Base-by-base conservation (phyloP, 2,113 vertebrate species). In the Perognathus longimembris region DNA sequence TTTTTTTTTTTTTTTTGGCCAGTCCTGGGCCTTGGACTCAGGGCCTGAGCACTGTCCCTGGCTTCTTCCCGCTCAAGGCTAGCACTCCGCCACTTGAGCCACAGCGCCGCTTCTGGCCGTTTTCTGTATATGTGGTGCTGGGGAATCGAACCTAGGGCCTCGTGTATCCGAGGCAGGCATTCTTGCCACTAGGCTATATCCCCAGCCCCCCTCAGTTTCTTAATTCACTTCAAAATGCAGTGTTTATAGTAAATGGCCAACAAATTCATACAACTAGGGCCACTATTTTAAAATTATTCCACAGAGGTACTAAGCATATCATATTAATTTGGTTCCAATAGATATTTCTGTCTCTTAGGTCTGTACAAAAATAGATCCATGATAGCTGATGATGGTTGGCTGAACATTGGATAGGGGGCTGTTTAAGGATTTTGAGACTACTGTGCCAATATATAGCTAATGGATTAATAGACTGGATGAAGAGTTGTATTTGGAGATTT, bases 191-290 rank as follows among this genome's bases (percentile, higher is more conserved):
- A n/a, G n/a, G n/a, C n/a, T n/a, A n/a, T n/a, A n/a, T n/a, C n/a
- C n/a, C n/a, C n/a, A n/a, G n/a, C n/a, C n/a, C n/a, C n/a, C 30
- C 69, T 90, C 21, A 45, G 18, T 85, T 92, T 93, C 78, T 89
- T 84, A 85, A 79, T 88, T 22, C 21, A 84, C 63, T 24, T 40
- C 24, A 61, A 18, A 10, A 77, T 73, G 38, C 3, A 76, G 18
- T 66, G 26, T 76, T 93, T 67, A 75, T 73, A 74, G 24, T 30
- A 66, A 84, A 18, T 15, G 28, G 57, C 75, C 81, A 54, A 30
- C 15, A 64, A 63, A 50, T 50, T n/a, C 7, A 69, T 42, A 76
- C 73, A 50, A 45, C 63, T 91, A 40, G 70, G 34, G 69, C 30
- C 36, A 66, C 76, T 69, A 7, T 74, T 22, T 93, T 80, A 87